Base-by-base conservation (phyloP, 23 tunicate genomes). In the Styela clava region DNA sequence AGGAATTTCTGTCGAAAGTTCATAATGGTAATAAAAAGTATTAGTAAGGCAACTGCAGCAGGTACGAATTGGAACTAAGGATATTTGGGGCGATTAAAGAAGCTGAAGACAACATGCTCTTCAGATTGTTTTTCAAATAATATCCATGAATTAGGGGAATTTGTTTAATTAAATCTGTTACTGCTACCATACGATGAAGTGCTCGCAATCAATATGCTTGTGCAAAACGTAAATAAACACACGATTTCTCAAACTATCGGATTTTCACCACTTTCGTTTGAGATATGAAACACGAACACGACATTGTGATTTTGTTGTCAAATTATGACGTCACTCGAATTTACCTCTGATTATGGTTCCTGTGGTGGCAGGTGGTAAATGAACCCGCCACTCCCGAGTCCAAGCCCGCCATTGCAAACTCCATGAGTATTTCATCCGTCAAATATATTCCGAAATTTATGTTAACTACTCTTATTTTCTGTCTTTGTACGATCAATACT, bases 351-450 rank as follows among this genome's bases (percentile, higher is more conserved):
- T 52, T 1, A 1, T 76, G 62, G 65, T 56, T 27, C 37, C 65
- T 52, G 64, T 1, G 35, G 31, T 52, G 63, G 32, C 1, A 22
- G 16, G 31, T 0, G 26, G 24, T 9, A 18, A 76, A 24, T 24
- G 64, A 44, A 21, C 64, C 81, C 31, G 1, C 52, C 32, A 36
- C 65, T 16, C 64, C 81, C 30, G 2, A 36, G 29, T 76, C 64
- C 65, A 76, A 44, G 63, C 85, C 84, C 78, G 63, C 85, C 91
- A 79, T 79, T 80, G 92, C 91, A 86, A 32, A 91, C 61, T 65
- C 97, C 87, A 88, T 74, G 64, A 32, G 74, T 68, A 51, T 12
- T 24, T 35, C 83, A 62, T 79, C 83, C 71, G 71, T 25, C 30
- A 27, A 25, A 25, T 18, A 25, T 67, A 1, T 29, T 22, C 71